Percentiles rank a stretch among this genome's conserved stretches.
phyloP scores from a whole-genome alignment of 2,797 vertebrate genomes.

The Lithobates sylvaticus region DNA sequence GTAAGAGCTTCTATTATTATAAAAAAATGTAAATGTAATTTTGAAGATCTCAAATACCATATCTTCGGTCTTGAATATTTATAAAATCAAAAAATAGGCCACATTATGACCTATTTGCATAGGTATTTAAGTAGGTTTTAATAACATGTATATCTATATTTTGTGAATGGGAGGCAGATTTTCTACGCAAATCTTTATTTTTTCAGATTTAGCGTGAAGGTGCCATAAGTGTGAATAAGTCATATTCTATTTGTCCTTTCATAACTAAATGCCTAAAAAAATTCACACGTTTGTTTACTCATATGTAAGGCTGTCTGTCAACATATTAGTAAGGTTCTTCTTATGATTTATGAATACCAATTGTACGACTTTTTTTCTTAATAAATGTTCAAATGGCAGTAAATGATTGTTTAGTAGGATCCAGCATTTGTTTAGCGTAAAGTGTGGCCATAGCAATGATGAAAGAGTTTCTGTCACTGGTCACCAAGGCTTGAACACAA shows the following conservation, averaged over 20 bases:
- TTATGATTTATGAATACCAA: background rate
- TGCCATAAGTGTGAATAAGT: background rate
- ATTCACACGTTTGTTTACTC: background rate
- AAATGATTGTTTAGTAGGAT: background rate
- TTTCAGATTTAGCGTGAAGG: background rate
- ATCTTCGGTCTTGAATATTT: background rate
- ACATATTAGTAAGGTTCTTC: background rate
- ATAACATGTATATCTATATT: background rate
- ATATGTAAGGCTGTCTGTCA: background rate
- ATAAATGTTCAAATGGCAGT: background rate
- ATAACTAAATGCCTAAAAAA: background rate
- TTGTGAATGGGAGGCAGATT: background rate
- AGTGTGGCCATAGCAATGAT: too few relatives aligned
- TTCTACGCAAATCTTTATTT: too few relatives aligned
- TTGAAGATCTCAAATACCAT: background rate
- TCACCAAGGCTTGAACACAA: slow-evolving; percentile 57
- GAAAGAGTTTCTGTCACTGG: background rate
- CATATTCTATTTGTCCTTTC: background rate
- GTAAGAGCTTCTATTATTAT: background rate
- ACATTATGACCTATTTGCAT: background rate
- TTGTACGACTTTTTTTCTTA: background rate
- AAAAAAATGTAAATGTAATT: background rate
- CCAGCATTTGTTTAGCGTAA: background rate
- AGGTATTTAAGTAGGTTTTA: background rate
- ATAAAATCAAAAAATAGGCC: background rate